Conservation (phyloP, 2,113 vertebrate species). For the Nothocercus julius region DNA sequence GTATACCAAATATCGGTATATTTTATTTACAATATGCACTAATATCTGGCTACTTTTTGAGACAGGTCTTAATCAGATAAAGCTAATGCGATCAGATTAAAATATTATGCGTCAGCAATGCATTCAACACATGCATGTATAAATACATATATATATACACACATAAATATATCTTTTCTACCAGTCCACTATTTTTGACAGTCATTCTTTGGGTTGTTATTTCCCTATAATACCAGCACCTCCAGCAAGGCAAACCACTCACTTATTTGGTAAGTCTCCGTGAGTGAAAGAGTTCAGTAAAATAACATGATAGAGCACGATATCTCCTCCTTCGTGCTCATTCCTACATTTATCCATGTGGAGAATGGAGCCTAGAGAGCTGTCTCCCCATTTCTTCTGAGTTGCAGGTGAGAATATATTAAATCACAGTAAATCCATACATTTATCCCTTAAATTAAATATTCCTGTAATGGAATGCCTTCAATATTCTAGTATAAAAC, state of each 20-base stretch:
- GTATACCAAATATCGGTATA: not conserved
- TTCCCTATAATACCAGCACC: not conserved
- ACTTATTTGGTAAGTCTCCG: not conserved
- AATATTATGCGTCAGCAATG: not conserved
- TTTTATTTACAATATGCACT: not conserved
- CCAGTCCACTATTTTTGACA: not conserved
- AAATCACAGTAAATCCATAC: not conserved
- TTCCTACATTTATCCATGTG: not conserved
- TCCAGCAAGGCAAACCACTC: not conserved
- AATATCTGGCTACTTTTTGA: not conserved
- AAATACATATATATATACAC: not conserved
- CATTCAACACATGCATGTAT: not conserved
- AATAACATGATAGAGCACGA: not conserved
- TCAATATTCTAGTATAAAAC: not conserved
- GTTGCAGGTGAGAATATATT: not conserved
- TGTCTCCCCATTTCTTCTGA: not conserved
- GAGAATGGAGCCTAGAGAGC: not conserved
- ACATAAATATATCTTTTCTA: not conserved
- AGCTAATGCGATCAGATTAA: not conserved
- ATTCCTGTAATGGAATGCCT: not conserved
- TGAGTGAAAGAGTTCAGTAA: not conserved
- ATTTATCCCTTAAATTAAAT: not conserved
- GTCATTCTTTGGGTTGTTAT: not conserved
- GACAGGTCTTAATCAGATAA: not conserved
- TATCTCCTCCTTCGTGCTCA: not conserved